Percentiles rank a stretch among this genome's conserved stretches.
These are phyloP conservation scores for Apodemus agrarius DNA, from an alignment of 2,797 vertebrate genomes.

Conservation along the genomic window DNA sequence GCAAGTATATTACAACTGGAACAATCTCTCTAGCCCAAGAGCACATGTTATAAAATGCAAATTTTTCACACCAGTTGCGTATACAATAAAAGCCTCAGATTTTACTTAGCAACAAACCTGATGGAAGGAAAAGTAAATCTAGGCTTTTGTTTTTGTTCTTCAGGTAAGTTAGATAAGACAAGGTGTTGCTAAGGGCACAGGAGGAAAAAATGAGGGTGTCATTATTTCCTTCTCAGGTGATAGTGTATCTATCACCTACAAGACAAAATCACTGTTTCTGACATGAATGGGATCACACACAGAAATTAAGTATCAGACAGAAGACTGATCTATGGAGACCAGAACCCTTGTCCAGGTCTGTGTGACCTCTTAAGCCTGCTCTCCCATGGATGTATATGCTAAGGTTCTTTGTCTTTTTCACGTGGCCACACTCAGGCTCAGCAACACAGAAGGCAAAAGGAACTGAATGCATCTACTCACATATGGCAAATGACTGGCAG, in stretches of 20 bases:
- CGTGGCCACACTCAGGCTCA: background rate
- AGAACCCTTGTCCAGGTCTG: background rate
- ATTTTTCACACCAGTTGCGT: background rate
- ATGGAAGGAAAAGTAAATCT: background rate
- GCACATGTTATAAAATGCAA: background rate
- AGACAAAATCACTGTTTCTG: background rate
- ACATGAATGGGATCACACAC: background rate
- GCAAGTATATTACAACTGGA: background rate
- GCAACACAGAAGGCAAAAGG: background rate
- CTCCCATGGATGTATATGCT: background rate
- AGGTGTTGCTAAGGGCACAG: background rate
- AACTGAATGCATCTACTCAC: constrained; percentile 20
- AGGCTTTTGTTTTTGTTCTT: background rate
- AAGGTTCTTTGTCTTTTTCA: background rate
- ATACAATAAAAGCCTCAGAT: background rate
- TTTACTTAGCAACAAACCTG: background rate
- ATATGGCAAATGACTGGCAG: constrained; percentile 38
- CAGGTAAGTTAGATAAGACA: background rate
- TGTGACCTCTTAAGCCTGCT: background rate
- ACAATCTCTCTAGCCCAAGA: background rate
- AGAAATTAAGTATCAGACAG: background rate
- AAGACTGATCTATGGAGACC: background rate
- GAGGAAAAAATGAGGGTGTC: background rate
- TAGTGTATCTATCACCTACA: background rate
- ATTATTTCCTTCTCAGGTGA: background rate